A percentile compares a stretch with the other conserved stretches of the same genome.
These are phyloP conservation scores for Gallinago nigripennis DNA, from an alignment of 2,797 vertebrate genomes.

Conservation along the genomic window DNA sequence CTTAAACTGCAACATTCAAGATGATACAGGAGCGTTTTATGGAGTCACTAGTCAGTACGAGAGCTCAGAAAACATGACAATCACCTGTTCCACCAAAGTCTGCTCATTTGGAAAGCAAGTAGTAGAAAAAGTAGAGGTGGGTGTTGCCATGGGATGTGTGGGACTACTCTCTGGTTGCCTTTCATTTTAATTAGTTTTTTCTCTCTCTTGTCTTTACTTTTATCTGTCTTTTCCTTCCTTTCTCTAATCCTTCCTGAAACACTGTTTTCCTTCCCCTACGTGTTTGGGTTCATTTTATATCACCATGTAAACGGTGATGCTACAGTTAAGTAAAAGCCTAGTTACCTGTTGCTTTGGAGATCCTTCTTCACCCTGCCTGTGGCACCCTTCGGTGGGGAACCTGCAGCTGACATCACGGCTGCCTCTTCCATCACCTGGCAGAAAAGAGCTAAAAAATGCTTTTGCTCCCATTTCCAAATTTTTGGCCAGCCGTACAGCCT, in stretches of 20 bases:
- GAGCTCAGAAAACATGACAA: constrained; percentile 99
- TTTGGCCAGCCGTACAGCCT: not conserved
- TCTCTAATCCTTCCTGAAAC: not conserved
- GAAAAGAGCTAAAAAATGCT: not conserved
- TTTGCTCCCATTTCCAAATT: not conserved
- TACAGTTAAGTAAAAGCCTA: not conserved
- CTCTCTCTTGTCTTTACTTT: not conserved
- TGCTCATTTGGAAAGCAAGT: constrained; percentile 99
- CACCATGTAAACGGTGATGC: not conserved
- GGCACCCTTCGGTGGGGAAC: not conserved
- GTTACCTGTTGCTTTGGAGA: not conserved
- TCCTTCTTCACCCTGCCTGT: not conserved
- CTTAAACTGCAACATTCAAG: constrained; percentile 96
- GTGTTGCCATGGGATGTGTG: not conserved
- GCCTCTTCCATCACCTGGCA: not conserved
- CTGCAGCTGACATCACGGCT: not conserved
- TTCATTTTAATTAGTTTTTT: not conserved
- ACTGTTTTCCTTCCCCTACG: not conserved
- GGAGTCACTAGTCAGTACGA: constrained; percentile 98
- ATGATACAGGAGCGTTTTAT: constrained; percentile 93
- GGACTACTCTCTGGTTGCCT: not conserved
- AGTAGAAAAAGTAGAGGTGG: constrained; percentile 99
- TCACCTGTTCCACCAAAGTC: constrained; percentile 98
- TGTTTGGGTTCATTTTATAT: not conserved
- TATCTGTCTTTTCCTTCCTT: not conserved